Evolutionary conservation across 2,888 invertebrate species (phyloP), one percentile per base, ranked within the genome.

Genomic region (Agrochola lychnidis): DNA sequence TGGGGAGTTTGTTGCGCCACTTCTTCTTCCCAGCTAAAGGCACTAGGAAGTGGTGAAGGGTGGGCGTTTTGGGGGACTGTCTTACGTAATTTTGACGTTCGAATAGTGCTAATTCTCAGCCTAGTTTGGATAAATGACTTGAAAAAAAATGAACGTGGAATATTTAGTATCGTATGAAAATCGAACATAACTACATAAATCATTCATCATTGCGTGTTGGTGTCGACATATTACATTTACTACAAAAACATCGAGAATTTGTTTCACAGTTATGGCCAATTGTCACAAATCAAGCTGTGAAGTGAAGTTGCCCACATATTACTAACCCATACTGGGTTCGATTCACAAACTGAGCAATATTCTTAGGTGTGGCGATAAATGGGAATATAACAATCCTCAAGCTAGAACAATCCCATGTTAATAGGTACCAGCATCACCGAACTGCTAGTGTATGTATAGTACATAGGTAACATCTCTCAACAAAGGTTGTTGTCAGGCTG

Each of bases 121-220:
- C 30, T 30, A 30, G 30, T 30, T 30, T 30, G 30, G 2, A 30
- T 30, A 30, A 30, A 30, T 30, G 30, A 30, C 30, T 30, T 66
- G 9, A 14, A 25, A 16, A 53, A 25, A 6, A 69, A 53, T 69
- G 25, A 40, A 68, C 40, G 71, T 70, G 40, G 16, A 56, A 70
- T 72, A 30, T 53, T 56, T 71, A 36, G n/a, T 19, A 68, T 36
- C 48, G 36, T 19, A 68, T 48, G 48, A 68, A 61, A 70, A 16
- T 53, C 36, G 9, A 40, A 40, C 40, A 40, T 30, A 48, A 22
- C 71, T 19, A 69, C 69, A 25, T 68, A 40, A 7, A 25, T 40
- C 36, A 40, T n/a, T 56, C n/a, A 45, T 14, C 56, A 36, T 73
- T n/a, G 73, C 56, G 45, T 73, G 42, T 14, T 72, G 42, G n/a